phyloP scores from a whole-genome alignment of 1,140 invertebrate genomes.

The Ostrea denselamellosa region DNA sequence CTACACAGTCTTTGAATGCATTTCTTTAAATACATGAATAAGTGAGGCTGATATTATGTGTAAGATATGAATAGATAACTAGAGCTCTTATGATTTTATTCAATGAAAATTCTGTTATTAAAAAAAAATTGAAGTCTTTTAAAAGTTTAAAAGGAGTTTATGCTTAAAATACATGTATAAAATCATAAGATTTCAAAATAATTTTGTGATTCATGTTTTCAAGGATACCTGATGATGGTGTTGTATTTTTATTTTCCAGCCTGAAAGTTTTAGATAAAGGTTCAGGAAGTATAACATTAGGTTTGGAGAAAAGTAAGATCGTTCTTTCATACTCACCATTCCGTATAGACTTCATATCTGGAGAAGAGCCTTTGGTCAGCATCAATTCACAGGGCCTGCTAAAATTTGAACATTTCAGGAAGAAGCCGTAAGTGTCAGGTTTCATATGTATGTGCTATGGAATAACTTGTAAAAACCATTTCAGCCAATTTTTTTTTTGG shows the following conservation, averaged over 20 bases:
- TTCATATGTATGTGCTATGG: background rate
- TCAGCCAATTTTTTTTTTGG: too few relatives aligned
- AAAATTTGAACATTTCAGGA: conserved; percentile 92
- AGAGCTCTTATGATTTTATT: too few relatives aligned
- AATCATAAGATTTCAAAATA: too few relatives aligned
- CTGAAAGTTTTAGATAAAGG: conserved; percentile 61
- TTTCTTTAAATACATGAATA: too few relatives aligned
- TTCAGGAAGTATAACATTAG: conserved; percentile 63
- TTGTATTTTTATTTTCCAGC: background rate
- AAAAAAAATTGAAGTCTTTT: too few relatives aligned
- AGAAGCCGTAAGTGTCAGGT: conserved; percentile 66
- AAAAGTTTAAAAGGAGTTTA: too few relatives aligned
- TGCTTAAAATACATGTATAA: too few relatives aligned
- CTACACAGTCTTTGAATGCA: too few relatives aligned
- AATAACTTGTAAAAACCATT: too few relatives aligned
- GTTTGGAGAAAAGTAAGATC: conserved; percentile 83
- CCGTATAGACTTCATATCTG: conserved; percentile 89
- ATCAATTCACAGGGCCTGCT: conserved; percentile 94
- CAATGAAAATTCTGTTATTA: too few relatives aligned
- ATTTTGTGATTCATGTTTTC: background rate
- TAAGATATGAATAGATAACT: too few relatives aligned
- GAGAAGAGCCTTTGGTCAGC: conserved; percentile 87
- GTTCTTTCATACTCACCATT: conserved; percentile 88
- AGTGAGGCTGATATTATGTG: too few relatives aligned
- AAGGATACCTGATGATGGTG: background rate